A percentile compares a stretch with the other conserved stretches of the same genome.
phyloP scores from a whole-genome alignment of 92 coral and sea anemone species.

The Epizoanthus stellaris region DNA sequence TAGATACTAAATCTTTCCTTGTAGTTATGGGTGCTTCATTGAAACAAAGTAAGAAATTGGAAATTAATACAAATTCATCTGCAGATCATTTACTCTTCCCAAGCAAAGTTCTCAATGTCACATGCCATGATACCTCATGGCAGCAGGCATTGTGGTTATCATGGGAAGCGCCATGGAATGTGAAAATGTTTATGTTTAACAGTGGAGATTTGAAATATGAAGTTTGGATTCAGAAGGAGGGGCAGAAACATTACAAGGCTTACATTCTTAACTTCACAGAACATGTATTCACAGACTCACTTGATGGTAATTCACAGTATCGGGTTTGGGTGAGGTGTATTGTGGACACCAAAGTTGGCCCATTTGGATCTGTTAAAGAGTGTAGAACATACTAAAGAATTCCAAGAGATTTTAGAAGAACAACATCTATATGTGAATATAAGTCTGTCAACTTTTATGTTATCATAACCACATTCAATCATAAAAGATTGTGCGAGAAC shows the following conservation, averaged over 20 bases:
- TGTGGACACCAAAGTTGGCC: constrained; percentile 58
- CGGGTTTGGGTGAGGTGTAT: constrained; percentile 89
- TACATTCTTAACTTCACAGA: constrained; percentile 72
- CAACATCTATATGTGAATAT: neutral
- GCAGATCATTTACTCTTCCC: constrained; percentile 58
- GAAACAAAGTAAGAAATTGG: constrained; percentile 38
- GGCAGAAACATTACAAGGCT: constrained; percentile 73
- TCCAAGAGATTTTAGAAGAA: neutral
- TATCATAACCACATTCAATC: no score
- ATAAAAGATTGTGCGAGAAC: no score
- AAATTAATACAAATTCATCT: neutral
- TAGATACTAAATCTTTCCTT: constrained; percentile 76
- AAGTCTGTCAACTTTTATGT: no score
- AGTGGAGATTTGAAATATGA: constrained; percentile 65
- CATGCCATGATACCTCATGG: constrained; percentile 52
- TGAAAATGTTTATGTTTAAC: constrained; percentile 49
- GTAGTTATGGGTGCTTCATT: constrained; percentile 50
- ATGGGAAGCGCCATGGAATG: constrained; percentile 85
- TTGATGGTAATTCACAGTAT: constrained; percentile 62
- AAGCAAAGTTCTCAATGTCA: constrained; percentile 77
- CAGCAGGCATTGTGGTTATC: constrained; percentile 70
- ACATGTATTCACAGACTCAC: constrained; percentile 71
- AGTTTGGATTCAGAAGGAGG: constrained; percentile 89
- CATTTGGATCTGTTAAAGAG: constrained; percentile 72
- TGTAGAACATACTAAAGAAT: constrained; percentile 60